These are phyloP conservation scores for Euspilapteryx auroguttella DNA, from an alignment of 2,888 invertebrate species.

Conservation along the genomic window DNA sequence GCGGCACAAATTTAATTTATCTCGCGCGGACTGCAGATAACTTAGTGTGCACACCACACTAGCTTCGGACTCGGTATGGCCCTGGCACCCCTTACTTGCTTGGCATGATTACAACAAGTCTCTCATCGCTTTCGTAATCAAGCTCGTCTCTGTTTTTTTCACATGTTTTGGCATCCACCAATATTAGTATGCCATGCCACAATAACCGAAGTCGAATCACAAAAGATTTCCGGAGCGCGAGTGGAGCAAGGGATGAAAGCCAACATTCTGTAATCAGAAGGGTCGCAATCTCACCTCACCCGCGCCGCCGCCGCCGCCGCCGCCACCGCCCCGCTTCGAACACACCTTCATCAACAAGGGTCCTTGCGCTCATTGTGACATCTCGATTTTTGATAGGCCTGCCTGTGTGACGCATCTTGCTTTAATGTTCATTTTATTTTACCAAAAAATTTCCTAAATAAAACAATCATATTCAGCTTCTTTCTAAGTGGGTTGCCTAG, in stretches of 20 bases:
- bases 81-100: too few species aligned
- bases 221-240: slow-evolving; percentile 60
- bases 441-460: too few species aligned
- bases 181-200: slow-evolving; percentile 56
- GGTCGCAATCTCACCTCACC: slow-evolving; percentile 55
- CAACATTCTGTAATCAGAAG: slow-evolving; percentile 61
- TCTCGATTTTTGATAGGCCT: slow-evolving; percentile 15
- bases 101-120: too few species aligned
- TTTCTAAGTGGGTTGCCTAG: too few species aligned
- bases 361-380: slow-evolving; percentile 49
- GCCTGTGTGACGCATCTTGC: too few species aligned
- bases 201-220: slow-evolving; percentile 58
- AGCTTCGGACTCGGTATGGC: too few species aligned
- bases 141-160: too few species aligned
- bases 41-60: neutral
- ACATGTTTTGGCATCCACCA: too few species aligned
- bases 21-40: slow-evolving; percentile 1
- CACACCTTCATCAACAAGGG: slow-evolving; percentile 55
- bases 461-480: too few species aligned
- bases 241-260: slow-evolving; percentile 58
- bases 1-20: slow-evolving; percentile 41
- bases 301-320: slow-evolving; percentile 9
- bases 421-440: too few species aligned
- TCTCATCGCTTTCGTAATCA: too few species aligned
- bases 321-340: slow-evolving; percentile 29